These are phyloP conservation scores for Boloria euphrosyne DNA, from an alignment of 2,888 invertebrate species.

Conservation along the genomic window DNA sequence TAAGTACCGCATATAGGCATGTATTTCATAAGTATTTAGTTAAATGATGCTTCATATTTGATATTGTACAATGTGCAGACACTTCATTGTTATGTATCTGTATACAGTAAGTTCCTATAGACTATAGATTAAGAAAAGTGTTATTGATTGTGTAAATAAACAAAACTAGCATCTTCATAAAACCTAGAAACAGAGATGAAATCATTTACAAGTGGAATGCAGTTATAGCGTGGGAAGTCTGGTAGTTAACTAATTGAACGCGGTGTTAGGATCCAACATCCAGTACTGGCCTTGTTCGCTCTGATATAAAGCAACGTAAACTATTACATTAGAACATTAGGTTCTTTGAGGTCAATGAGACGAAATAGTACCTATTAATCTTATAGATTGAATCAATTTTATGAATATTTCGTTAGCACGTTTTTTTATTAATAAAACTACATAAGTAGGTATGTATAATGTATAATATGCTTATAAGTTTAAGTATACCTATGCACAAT, in stretches of 20 bases:
- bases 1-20: too few species aligned
- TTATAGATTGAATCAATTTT: conserved; percentile 9
- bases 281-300: conserved; percentile 57
- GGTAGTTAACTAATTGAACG: conserved; percentile 71
- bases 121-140: too few species aligned
- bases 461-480: background rate
- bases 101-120: too few species aligned
- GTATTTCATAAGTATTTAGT: too few species aligned
- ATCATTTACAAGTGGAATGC: conserved; percentile 47
- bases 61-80: too few species aligned
- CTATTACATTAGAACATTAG: conserved; percentile 31
- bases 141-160: background rate
- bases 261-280: conserved; percentile 52
- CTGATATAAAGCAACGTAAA: conserved; percentile 53
- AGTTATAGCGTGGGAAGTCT: conserved; percentile 68
- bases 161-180: conserved; percentile 4
- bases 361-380: conserved; percentile 33
- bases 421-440: background rate
- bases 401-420: background rate
- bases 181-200: conserved; percentile 43
- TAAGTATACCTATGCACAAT: too few species aligned
- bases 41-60: too few species aligned
- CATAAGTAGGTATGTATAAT: background rate
- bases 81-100: too few species aligned
- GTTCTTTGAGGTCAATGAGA: conserved; percentile 28